phyloP scores from a whole-genome alignment of 2,113 vertebrate genomes.

The Eira barbara region DNA sequence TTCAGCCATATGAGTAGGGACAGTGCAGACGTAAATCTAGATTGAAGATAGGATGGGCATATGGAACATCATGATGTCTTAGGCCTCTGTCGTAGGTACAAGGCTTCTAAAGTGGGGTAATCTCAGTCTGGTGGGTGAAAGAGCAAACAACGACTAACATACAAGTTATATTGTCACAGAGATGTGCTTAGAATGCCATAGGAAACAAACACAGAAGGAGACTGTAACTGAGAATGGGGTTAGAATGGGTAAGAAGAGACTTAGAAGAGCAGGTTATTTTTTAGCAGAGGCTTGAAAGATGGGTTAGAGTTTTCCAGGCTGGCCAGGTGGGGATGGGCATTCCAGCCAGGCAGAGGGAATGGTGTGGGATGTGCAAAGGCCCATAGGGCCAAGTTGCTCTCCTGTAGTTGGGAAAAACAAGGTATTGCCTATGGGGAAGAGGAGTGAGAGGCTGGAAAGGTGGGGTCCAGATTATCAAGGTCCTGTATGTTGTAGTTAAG shows the following conservation, averaged over 20 bases:
- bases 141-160: background rate
- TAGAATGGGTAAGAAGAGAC: background rate
- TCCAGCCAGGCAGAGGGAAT: background rate
- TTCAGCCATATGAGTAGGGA: background rate
- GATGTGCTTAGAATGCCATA: background rate
- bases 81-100: background rate
- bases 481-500: background rate
- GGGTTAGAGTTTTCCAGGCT: background rate
- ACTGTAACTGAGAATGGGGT: background rate
- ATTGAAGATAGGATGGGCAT: background rate
- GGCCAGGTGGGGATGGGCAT: background rate
- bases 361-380: background rate
- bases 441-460: background rate
- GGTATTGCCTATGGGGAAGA: background rate
- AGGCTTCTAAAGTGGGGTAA: background rate
- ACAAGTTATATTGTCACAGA: background rate
- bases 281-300: background rate
- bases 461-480: background rate
- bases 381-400: background rate
- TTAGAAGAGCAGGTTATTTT: background rate
- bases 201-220: background rate
- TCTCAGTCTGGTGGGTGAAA: conserved; percentile 7
- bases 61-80: background rate
- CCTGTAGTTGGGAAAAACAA: background rate
- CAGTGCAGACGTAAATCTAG: background rate